phyloP scores from a whole-genome alignment of 2,888 invertebrate genomes.

The Phyllotreta striolata region DNA sequence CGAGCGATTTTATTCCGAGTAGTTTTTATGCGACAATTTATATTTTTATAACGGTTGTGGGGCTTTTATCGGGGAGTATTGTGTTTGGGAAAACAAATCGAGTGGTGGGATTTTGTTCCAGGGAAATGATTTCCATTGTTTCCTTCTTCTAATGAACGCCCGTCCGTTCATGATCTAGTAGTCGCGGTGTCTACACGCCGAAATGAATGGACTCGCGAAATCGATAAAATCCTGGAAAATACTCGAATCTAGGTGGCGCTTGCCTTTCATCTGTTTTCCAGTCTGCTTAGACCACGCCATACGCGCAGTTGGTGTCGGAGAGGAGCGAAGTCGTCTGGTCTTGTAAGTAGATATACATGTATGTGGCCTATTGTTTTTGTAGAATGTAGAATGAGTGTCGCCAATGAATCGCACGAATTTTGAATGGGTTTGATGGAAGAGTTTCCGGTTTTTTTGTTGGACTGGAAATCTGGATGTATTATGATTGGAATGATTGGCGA shows the following conservation, averaged over 20 bases:
- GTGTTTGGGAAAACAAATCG: slow-evolving; percentile 11
- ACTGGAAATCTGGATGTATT: too few species aligned
- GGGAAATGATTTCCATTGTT: neutral
- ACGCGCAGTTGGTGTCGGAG: slow-evolving; percentile 34
- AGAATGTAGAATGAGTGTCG: too few species aligned
- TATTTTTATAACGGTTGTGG: too few species aligned
- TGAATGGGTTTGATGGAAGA: slow-evolving; percentile 6
- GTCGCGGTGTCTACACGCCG: slow-evolving; percentile 41
- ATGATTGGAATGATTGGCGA: too few species aligned
- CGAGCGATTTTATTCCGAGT: too few species aligned
- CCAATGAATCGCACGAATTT: neutral
- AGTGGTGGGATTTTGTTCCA: neutral
- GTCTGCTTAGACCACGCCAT: slow-evolving; percentile 42
- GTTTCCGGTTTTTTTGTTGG: slow-evolving; percentile 1
- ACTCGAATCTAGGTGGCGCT: slow-evolving; percentile 46
- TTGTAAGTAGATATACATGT: slow-evolving; percentile 36
- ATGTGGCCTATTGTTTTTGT: slow-evolving; percentile 19
- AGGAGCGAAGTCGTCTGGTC: slow-evolving; percentile 28
- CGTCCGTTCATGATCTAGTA: slow-evolving; percentile 36
- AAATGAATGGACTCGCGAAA: slow-evolving; percentile 43
- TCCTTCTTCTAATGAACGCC: neutral
- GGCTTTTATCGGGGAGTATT: too few species aligned
- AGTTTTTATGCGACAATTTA: too few species aligned
- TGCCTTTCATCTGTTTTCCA: slow-evolving; percentile 39
- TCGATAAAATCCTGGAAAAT: slow-evolving; percentile 46